Conservation (phyloP, 2,113 vertebrate genomes). For the Labrus mixtus region DNA sequence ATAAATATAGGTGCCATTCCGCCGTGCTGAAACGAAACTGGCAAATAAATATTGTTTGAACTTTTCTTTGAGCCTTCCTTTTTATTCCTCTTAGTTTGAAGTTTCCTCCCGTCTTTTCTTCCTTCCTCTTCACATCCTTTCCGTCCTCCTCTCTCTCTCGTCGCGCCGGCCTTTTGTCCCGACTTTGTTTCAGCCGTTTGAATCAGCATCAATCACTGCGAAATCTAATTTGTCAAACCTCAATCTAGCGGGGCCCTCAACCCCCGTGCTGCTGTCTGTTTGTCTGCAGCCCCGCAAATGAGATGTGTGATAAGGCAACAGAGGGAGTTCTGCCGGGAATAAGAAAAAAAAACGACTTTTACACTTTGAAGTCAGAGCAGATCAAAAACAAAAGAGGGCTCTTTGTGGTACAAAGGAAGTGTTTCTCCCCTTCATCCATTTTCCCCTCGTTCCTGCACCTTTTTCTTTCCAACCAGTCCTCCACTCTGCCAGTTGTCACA, state of each 20-base stretch:
- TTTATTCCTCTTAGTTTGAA: background rate
- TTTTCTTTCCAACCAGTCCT: slow-evolving; percentile 63
- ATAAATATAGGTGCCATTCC: slow-evolving; percentile 64
- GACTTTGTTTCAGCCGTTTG: slow-evolving; percentile 69
- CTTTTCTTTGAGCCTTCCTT: slow-evolving; percentile 45
- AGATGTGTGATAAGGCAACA: slow-evolving; percentile 80
- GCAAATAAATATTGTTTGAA: slow-evolving; percentile 50
- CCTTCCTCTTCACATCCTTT: slow-evolving; percentile 23
- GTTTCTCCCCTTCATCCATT: slow-evolving; percentile 72
- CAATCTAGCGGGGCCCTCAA: slow-evolving; percentile 66
- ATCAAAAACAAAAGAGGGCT: slow-evolving; percentile 78
- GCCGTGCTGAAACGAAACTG: slow-evolving; percentile 44
- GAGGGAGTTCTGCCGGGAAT: slow-evolving; percentile 72
- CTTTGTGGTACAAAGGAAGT: slow-evolving; percentile 78
- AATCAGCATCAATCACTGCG: slow-evolving; percentile 74
- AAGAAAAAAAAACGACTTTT: slow-evolving; percentile 73
- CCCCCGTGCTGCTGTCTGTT: slow-evolving; percentile 69
- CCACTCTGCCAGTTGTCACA: slow-evolving; percentile 66
- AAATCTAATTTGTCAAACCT: slow-evolving; percentile 80
- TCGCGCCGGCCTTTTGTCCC: slow-evolving; percentile 30
- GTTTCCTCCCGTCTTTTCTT: slow-evolving; percentile 1
- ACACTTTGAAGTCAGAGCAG: slow-evolving; percentile 78
- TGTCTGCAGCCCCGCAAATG: slow-evolving; percentile 74
- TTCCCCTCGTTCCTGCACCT: slow-evolving; percentile 59
- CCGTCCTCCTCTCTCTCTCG: slow-evolving; percentile 10